Percentiles rank a stretch among this genome's conserved stretches.
phyloP scores from a whole-genome alignment of 2,888 invertebrate species.

The Drosophila tripunctata region DNA sequence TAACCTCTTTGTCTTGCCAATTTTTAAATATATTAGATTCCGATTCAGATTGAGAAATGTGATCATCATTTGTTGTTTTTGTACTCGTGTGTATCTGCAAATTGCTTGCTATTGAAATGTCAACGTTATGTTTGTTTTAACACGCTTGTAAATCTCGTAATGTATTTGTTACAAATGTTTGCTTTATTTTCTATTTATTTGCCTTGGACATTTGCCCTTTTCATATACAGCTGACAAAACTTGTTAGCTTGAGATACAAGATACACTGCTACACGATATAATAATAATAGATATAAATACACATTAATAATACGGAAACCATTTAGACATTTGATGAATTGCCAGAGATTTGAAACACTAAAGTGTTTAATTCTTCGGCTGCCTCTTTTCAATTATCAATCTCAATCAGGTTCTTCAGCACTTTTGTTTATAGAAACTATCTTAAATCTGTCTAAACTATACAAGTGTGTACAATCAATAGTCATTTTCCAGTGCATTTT shows the following conservation, averaged over 20 bases:
- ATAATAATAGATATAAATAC: not conserved
- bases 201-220: constrained; percentile 60
- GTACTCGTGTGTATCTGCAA: constrained; percentile 29
- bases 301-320: not conserved
- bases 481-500: constrained; percentile 18
- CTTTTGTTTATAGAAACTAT: constrained; percentile 13
- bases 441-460: not conserved
- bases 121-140: constrained; percentile 35
- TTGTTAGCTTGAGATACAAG: constrained; percentile 9
- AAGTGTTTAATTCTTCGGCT: not conserved
- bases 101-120: constrained; percentile 52
- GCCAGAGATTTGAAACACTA: not conserved
- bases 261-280: not conserved
- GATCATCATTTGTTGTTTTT: constrained; percentile 20
- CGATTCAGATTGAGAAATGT: not conserved
- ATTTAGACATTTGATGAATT: not conserved
- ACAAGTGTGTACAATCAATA: too few relatives aligned
- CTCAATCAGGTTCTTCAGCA: constrained; percentile 9
- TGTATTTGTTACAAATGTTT: constrained; percentile 4
- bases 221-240: constrained; percentile 31
- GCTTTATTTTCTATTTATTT: constrained; percentile 17
- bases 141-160: not conserved
- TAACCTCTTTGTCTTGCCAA: constrained; percentile 7
- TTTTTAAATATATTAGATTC: constrained; percentile 3
- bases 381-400: constrained; percentile 10